Conservation (phyloP, 2,113 vertebrate species). For the Nanger granti region DNA sequence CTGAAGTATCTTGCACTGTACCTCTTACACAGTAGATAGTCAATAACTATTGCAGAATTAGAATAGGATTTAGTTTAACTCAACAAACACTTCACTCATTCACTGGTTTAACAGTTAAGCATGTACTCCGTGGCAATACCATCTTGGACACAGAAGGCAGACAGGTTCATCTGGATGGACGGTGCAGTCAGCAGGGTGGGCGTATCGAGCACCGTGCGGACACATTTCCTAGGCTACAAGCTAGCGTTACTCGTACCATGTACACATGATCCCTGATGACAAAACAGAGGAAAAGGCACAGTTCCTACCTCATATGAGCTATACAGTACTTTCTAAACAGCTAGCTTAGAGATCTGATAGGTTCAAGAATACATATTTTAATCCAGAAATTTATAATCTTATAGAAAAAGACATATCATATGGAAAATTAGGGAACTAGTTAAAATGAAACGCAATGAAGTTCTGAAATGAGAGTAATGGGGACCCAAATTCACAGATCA, state of each 20-base stretch:
- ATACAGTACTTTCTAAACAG: background rate
- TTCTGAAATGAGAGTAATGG: background rate
- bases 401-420: background rate
- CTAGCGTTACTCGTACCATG: no score
- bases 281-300: background rate
- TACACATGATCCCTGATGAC: background rate
- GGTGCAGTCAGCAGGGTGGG: background rate
- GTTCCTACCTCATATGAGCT: background rate
- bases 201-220: background rate
- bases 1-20: background rate
- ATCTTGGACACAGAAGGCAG: background rate
- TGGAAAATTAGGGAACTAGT: background rate
- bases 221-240: background rate
- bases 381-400: background rate
- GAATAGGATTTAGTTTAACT: background rate
- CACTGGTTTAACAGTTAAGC: background rate
- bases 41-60: background rate
- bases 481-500: background rate
- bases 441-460: background rate
- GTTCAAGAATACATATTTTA: background rate
- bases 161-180: background rate
- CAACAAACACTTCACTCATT: background rate
- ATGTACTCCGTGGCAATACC: fast-evolving
- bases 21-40: background rate
- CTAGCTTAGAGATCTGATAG: background rate